These are phyloP conservation scores for Reticulitermes lucifugus DNA, from an alignment of 2,888 invertebrate species.

Conservation along the genomic window DNA sequence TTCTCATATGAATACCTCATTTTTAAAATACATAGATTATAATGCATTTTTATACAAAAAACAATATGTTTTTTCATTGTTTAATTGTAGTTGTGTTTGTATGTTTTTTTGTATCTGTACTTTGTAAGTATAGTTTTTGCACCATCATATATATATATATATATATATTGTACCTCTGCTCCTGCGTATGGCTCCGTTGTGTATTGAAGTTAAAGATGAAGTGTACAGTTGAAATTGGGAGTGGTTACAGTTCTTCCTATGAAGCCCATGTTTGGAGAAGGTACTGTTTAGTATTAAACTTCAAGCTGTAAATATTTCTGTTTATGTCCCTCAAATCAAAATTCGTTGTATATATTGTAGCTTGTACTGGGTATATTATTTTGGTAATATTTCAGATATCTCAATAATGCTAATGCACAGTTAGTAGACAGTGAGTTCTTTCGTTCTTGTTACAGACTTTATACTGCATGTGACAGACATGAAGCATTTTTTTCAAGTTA, in stretches of 20 bases:
- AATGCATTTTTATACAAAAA: slow-evolving; percentile 28
- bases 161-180: background rate
- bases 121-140: background rate
- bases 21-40: slow-evolving; percentile 2
- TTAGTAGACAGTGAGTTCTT: too few species aligned
- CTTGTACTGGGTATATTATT: too few species aligned
- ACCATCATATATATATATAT: background rate
- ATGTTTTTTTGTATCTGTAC: slow-evolving; percentile 17
- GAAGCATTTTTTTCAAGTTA: too few species aligned
- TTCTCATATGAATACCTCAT: slow-evolving; percentile 31
- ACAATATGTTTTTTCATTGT: slow-evolving; percentile 23
- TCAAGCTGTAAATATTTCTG: too few species aligned
- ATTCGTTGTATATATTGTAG: too few species aligned
- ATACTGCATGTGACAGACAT: too few species aligned
- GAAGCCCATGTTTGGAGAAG: too few species aligned
- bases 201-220: background rate
- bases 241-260: background rate
- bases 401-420: too few species aligned
- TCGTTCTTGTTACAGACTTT: too few species aligned
- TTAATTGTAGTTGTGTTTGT: slow-evolving; percentile 10
- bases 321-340: too few species aligned
- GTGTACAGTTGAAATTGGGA: background rate
- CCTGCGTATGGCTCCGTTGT: background rate
- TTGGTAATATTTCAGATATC: too few species aligned
- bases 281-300: too few species aligned